Evolutionary conservation across 1,140 invertebrate species (phyloP).

Genomic region (Cyphomyrmex costatus): DNA sequence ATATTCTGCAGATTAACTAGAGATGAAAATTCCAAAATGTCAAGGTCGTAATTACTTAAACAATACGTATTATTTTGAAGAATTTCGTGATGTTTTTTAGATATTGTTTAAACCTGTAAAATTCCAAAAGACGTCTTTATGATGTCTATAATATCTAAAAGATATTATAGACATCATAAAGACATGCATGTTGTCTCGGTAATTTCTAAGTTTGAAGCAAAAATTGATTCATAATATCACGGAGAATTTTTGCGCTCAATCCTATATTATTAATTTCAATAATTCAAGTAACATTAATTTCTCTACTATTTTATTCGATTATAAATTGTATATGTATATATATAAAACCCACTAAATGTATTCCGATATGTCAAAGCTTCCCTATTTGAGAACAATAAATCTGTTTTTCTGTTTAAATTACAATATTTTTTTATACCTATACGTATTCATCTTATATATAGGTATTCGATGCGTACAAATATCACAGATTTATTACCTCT

Average conservation of each 20-base stretch:
- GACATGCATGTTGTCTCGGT: not conserved
- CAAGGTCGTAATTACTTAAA: not conserved
- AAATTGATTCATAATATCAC: not conserved
- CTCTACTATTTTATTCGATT: not conserved
- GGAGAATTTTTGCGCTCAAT: not conserved
- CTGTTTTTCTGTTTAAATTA: not conserved
- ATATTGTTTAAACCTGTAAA: no score
- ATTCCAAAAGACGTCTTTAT: no score
- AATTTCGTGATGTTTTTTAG: no score
- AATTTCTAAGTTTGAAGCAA: not conserved
- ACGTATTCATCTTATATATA: not conserved
- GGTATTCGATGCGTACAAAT: not conserved
- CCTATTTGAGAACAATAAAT: not conserved
- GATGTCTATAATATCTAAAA: no score
- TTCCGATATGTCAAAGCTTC: not conserved
- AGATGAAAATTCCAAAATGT: not conserved
- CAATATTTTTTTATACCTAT: not conserved
- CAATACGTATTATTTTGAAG: no score
- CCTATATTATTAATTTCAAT: not conserved
- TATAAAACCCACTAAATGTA: not conserved
- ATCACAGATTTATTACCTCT: constrained; percentile 2
- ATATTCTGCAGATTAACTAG: not conserved
- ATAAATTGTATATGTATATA: not conserved
- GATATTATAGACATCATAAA: no score
- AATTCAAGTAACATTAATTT: not conserved